Conservation (phyloP, 2,113 vertebrate genomes). For the Chaetura pelagica region DNA sequence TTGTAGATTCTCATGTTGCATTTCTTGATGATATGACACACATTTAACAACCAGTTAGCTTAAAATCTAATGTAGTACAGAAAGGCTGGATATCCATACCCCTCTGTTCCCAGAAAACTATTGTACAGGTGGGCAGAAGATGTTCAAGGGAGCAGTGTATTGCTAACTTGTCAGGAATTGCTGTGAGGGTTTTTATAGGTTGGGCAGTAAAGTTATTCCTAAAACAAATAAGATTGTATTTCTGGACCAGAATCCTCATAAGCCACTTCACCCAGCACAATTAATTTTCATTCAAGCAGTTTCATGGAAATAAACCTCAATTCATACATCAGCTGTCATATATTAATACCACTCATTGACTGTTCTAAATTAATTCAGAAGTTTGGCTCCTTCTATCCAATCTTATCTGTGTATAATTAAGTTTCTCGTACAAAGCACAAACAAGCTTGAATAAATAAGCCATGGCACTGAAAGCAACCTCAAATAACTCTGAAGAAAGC, state of each 20-base stretch:
- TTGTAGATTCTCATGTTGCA: neutral
- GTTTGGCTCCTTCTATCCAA: neutral
- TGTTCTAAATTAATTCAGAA: neutral
- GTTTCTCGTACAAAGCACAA: neutral
- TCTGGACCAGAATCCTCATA: neutral
- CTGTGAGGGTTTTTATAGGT: neutral
- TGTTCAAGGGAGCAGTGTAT: neutral
- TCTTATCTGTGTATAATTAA: neutral
- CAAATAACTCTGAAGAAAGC: neutral
- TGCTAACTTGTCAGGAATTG: neutral
- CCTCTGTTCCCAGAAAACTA: neutral
- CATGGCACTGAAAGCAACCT: neutral
- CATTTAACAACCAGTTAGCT: neutral
- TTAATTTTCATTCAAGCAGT: neutral
- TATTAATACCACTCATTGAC: neutral
- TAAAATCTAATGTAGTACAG: neutral
- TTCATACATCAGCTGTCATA: neutral
- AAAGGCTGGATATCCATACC: neutral
- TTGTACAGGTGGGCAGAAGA: neutral
- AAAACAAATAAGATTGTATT: neutral
- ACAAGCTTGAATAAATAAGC: neutral
- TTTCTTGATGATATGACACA: neutral
- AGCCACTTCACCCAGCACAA: neutral
- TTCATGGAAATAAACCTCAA: neutral
- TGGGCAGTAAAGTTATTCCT: neutral